Conservation (phyloP, 2,113 vertebrate genomes). For the Paramisgurnus dabryanus region DNA sequence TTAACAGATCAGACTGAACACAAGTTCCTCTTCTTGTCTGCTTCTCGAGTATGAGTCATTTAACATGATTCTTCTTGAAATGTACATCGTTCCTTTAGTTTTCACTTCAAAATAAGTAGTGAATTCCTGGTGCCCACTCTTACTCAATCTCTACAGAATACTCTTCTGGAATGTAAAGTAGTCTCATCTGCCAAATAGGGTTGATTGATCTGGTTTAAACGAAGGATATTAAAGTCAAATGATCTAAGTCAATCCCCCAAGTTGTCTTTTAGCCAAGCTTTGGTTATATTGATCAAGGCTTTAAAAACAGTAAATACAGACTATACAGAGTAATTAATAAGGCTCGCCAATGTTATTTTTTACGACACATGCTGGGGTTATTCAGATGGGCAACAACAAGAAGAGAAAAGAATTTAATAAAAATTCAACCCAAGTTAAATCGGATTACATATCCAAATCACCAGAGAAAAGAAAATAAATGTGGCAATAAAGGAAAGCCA, state of each 20-base stretch:
- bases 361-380: neutral
- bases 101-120: no score
- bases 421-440: no score
- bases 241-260: neutral
- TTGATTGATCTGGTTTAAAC: slow-evolving; percentile 1
- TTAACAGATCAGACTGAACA: slow-evolving; percentile 22
- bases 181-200: neutral
- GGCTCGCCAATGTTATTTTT: neutral
- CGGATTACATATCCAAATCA: no score
- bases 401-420: no score
- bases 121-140: neutral
- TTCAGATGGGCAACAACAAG: no score
- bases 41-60: slow-evolving; percentile 26
- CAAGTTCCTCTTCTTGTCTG: slow-evolving; percentile 12
- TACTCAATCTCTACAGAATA: neutral
- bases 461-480: no score
- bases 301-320: neutral
- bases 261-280: neutral
- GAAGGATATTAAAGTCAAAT: neutral
- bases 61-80: slow-evolving; percentile 22
- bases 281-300: neutral
- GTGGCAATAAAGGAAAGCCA: no score
- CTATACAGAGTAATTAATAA: neutral
- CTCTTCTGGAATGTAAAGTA: neutral
- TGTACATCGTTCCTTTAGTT: neutral